Conservation (phyloP, 2,113 vertebrate genomes). For the Tetrax tetrax region DNA sequence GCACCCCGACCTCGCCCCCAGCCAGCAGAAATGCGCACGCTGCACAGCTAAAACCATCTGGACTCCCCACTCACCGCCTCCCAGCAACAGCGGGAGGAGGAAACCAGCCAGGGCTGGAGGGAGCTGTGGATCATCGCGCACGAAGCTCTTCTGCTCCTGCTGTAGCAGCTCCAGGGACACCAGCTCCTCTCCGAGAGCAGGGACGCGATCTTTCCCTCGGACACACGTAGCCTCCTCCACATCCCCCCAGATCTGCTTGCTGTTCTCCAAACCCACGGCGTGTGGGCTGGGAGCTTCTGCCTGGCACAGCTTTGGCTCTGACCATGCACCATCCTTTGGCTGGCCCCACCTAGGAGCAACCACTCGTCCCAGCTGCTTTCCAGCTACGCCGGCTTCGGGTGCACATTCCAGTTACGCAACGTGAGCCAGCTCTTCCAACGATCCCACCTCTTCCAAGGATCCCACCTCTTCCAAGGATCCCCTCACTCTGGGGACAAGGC, state of each 20-base stretch:
- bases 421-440: not conserved
- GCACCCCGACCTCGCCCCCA: not conserved
- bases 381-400: not conserved
- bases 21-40: not conserved
- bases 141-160: not conserved
- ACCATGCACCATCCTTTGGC: not conserved
- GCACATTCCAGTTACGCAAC: not conserved
- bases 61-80: not conserved
- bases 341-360: not conserved
- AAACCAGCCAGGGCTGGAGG: not conserved
- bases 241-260: too few species aligned
- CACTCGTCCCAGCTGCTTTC: not conserved
- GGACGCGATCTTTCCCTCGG: not conserved
- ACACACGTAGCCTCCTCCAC: not conserved
- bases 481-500: not conserved
- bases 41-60: not conserved
- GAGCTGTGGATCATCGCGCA: not conserved
- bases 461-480: not conserved
- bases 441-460: too few species aligned
- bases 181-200: not conserved
- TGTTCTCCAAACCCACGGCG: rapidly evolving
- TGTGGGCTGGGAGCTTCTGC: not conserved
- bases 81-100: not conserved
- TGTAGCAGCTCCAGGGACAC: not conserved
- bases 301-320: not conserved